These are phyloP conservation scores for Paramisgurnus dabryanus DNA, from an alignment of 2,113 vertebrate species.

Conservation along the genomic window DNA sequence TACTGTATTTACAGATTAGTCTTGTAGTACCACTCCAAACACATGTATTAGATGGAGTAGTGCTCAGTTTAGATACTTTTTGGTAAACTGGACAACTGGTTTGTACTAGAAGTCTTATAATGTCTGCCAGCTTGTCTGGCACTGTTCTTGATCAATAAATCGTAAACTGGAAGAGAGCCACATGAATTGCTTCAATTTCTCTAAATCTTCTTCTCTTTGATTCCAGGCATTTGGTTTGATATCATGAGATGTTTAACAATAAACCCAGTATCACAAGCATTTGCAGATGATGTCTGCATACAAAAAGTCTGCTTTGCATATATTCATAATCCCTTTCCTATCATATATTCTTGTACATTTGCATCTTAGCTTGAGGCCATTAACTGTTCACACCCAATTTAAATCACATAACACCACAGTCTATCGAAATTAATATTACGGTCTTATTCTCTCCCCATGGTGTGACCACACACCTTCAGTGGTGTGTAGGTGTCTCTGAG, in stretches of 20 bases:
- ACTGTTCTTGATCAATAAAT: constrained; percentile 32
- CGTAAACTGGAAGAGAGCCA: constrained; percentile 44
- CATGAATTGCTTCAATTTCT: constrained; percentile 21
- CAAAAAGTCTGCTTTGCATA: constrained; percentile 32
- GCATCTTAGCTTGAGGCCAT: constrained; percentile 15
- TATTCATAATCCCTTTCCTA: constrained; percentile 30
- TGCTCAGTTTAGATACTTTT: neutral
- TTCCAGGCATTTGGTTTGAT: constrained; percentile 11
- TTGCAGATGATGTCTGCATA: constrained; percentile 26
- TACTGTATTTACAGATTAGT: neutral
- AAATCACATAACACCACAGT: constrained; percentile 29
- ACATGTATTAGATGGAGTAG: neutral
- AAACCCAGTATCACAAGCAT: constrained; percentile 28
- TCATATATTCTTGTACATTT: constrained; percentile 28
- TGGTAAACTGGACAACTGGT: neutral
- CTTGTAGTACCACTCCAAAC: neutral
- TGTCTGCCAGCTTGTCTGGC: neutral
- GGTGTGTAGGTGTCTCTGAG: neutral
- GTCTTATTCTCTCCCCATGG: neutral
- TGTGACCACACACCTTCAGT: neutral
- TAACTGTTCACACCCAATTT: constrained; percentile 22
- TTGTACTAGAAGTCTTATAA: constrained; percentile 9
- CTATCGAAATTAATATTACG: constrained; percentile 25
- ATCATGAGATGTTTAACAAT: constrained; percentile 26
- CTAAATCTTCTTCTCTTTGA: constrained; percentile 34